Conservation (phyloP, 2,797 vertebrate genomes). For the Vultur gryphus region DNA sequence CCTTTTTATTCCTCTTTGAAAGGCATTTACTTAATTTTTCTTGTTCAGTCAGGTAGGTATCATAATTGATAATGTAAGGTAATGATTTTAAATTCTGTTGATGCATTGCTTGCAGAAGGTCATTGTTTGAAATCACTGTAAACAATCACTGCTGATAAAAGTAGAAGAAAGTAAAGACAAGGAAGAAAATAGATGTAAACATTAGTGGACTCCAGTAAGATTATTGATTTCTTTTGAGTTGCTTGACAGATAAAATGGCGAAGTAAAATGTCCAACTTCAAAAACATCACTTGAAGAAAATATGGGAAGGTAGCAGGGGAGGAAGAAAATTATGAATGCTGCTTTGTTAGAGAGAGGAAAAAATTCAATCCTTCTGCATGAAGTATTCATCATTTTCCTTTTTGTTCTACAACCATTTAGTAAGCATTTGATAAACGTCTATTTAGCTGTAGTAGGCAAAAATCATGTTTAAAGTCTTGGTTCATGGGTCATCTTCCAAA, state of each 20-base stretch:
- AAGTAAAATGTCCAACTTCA: conserved; percentile 37
- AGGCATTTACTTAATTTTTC: background rate
- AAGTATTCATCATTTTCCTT: conserved; percentile 49
- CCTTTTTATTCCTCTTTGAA: background rate
- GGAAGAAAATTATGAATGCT: conserved; percentile 49
- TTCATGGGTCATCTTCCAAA: conserved; percentile 53
- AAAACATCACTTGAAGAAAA: conserved; percentile 33
- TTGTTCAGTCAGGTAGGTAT: background rate
- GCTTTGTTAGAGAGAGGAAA: conserved; percentile 32
- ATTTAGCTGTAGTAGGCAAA: conserved; percentile 51
- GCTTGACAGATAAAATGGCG: conserved; percentile 39
- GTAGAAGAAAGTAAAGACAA: background rate
- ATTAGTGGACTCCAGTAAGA: background rate
- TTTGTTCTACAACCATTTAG: conserved; percentile 45
- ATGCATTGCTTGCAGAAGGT: background rate
- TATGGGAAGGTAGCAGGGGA: background rate
- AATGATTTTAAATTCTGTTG: background rate
- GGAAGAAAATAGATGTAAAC: conserved; percentile 40
- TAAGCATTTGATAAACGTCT: conserved; percentile 59
- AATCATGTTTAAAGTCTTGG: conserved; percentile 35
- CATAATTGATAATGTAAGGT: background rate
- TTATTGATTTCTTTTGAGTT: conserved; percentile 54
- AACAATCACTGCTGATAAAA: background rate
- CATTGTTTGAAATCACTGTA: background rate
- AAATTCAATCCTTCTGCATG: conserved; percentile 45